phyloP scores from a whole-genome alignment of 2,113 vertebrate genomes.

The Piliocolobus tephrosceles region DNA sequence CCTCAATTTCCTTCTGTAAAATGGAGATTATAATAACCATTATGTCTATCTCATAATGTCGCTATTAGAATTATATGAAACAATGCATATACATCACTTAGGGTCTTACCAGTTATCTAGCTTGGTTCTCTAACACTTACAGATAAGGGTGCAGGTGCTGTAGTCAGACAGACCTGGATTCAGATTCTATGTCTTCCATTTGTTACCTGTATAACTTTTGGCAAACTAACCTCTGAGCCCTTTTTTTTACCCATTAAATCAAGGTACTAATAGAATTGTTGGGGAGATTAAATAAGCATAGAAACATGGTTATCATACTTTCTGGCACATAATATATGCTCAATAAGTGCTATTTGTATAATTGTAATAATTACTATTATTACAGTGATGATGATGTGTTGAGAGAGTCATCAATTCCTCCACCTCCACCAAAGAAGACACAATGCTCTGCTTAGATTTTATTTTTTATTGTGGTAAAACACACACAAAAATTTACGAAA shows the following conservation, averaged over 20 bases:
- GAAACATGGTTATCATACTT: neutral
- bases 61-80: slow-evolving; percentile 1
- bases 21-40: neutral
- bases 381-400: neutral
- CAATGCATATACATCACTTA: neutral
- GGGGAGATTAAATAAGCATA: neutral
- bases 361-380: neutral
- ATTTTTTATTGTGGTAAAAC: neutral
- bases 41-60: neutral
- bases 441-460: neutral
- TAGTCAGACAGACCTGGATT: neutral
- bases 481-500: neutral
- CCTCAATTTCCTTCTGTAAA: slow-evolving; percentile 6
- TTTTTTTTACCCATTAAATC: slow-evolving; percentile 1
- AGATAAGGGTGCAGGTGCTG: neutral
- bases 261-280: neutral
- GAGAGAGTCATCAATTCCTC: neutral
- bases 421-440: neutral
- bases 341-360: slow-evolving; percentile 7
- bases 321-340: neutral
- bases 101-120: neutral
- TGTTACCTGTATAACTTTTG: neutral
- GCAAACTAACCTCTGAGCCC: neutral
- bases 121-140: neutral
- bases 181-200: neutral